Evolutionary conservation across 2,113 vertebrate genomes (phyloP).

Genomic region (Mormoops blainvillei): DNA sequence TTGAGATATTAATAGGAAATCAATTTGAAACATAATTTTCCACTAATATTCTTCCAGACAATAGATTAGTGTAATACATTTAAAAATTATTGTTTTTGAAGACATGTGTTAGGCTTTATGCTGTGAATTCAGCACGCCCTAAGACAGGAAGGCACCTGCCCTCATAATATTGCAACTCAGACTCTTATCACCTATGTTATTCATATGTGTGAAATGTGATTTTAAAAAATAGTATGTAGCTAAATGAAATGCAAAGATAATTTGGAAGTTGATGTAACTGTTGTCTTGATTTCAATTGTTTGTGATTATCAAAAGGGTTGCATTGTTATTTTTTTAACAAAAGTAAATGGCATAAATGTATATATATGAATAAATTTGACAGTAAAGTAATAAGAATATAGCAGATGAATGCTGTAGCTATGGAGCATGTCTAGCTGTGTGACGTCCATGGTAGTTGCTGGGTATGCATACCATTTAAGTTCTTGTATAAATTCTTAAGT

Average conservation of each 20-base stretch:
- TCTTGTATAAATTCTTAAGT: neutral
- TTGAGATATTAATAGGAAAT: slow-evolving; percentile 9
- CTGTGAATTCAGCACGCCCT: neutral
- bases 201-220: neutral
- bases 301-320: neutral
- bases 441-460: neutral
- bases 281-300: neutral
- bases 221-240: neutral
- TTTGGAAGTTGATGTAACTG: neutral
- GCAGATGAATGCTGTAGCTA: neutral
- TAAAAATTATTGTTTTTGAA: neutral
- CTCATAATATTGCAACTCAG: neutral
- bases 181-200: neutral
- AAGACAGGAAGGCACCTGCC: neutral
- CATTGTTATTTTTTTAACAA: neutral
- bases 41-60: neutral
- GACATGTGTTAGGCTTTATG: neutral
- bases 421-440: neutral
- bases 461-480: neutral
- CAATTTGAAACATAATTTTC: neutral
- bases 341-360: neutral
- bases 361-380: neutral
- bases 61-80: neutral
- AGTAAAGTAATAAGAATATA: neutral
- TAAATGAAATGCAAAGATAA: neutral